phyloP scores from a whole-genome alignment of 1,140 invertebrate species.

The Apis cerana region DNA sequence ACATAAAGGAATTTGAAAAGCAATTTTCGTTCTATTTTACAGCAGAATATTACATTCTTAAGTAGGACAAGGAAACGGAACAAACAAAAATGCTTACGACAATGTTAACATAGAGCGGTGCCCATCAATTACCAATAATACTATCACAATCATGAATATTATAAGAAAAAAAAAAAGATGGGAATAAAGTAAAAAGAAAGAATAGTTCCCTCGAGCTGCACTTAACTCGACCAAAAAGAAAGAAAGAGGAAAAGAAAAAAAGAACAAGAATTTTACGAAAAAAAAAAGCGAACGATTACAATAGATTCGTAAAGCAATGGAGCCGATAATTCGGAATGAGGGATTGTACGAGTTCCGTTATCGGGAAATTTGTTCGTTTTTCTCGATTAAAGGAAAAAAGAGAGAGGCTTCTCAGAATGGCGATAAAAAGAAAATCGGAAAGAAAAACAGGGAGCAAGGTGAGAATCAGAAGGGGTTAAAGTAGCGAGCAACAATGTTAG shows the following conservation, averaged over 20 bases:
- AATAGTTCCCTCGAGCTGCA: neutral
- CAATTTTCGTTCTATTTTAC: constrained; percentile 4
- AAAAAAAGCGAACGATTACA: neutral
- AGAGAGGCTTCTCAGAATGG: too few species aligned
- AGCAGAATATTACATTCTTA: neutral
- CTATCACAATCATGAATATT: too few species aligned
- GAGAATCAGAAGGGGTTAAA: constrained; percentile 37
- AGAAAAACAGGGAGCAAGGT: neutral
- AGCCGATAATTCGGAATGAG: neutral
- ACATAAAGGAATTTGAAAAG: constrained; percentile 16
- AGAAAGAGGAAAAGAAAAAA: neutral
- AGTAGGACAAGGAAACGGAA: neutral
- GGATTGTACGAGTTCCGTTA: neutral
- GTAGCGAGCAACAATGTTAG: constrained; percentile 28
- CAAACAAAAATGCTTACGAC: neutral
- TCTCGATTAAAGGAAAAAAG: neutral
- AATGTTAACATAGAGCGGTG: neutral
- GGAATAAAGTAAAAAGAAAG: neutral
- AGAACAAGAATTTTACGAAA: neutral
- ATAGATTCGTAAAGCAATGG: neutral
- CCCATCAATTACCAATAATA: neutral
- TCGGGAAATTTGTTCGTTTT: neutral
- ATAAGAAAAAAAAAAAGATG: neutral
- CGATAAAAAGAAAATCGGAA: neutral
- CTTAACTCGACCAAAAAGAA: neutral